Conservation (phyloP, 2,797 vertebrate species). For the Psittacula echo region DNA sequence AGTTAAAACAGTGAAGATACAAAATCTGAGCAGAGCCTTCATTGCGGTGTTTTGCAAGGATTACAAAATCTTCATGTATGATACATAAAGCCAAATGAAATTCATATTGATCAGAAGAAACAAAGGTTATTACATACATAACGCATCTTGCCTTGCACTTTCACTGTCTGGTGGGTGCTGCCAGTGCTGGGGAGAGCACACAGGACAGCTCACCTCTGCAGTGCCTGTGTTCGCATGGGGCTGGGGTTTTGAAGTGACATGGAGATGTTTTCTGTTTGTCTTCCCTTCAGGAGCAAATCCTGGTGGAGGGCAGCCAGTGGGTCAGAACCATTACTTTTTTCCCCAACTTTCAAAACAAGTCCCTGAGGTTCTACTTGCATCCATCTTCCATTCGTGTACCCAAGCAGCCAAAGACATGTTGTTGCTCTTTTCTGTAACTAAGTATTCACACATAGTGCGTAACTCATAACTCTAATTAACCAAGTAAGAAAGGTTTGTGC, state of each 20-base stretch:
- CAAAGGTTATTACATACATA: too few species aligned
- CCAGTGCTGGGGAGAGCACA: too few species aligned
- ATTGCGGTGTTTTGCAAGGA: neutral
- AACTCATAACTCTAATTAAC: too few species aligned
- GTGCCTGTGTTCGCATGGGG: fast-evolving
- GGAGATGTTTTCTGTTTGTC: neutral
- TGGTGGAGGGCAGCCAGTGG: neutral
- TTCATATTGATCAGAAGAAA: neutral
- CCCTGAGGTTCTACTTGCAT: neutral
- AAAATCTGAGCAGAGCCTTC: neutral
- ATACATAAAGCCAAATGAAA: neutral
- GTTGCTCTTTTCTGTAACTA: neutral
- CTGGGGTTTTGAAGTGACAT: fast-evolving
- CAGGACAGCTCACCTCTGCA: neutral
- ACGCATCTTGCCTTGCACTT: fast-evolving
- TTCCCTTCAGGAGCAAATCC: neutral
- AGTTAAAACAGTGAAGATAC: neutral
- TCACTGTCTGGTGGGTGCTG: fast-evolving
- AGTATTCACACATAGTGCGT: too few species aligned
- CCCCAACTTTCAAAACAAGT: neutral
- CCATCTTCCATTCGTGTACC: neutral
- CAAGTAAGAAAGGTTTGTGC: too few species aligned
- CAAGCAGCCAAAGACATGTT: neutral
- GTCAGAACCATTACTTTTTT: neutral
- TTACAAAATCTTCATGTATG: neutral